Evolutionary conservation across 1,140 invertebrate genomes (phyloP), one percentile per base, ranked within the genome.

Genomic region (Penaeus chinensis): DNA sequence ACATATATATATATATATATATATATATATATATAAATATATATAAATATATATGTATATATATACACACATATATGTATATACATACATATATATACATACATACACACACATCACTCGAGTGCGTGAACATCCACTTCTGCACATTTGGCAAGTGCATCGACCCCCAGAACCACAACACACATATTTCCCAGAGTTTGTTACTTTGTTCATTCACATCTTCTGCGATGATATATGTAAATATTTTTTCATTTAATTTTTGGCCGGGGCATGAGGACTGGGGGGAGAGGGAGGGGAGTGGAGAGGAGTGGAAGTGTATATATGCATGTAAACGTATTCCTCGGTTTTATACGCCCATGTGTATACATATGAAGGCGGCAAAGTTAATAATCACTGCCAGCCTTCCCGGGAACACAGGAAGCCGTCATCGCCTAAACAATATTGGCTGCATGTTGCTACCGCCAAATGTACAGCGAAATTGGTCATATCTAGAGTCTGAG

Each of bases 1-100:
- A 79, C 37, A 79, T 54, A 80, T 54, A 80, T 80, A 80, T 54
- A 80, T 54, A 80, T 54, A 80, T 54, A 80, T 54, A 80, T 54
- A 80, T 54, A 80, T 22, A 80, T 54, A 78, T 37, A 78, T 71
- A 47, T 47, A 27, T n/a, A 20, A 8, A 37, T 77, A 20, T n/a
- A 20, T 77, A 54, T 79, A 54, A 60, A 54, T 79, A 24, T 79
- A 54, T 79, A 54, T 79, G n/a, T 79, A 19, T 79, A 54, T 79
- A 54, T 60, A 54, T 60, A 54, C 42, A 54, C 42, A 54, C 42
- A 54, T 60, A 54, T 60, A 54, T 79, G n/a, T 79, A 54, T 79
- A 22, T 1, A 3, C 54, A 54, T 79, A 54, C 54, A 54, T 79
- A 47, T 42, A 47, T 79, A 11, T 54, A 54, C 10, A 54, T 54